Evolutionary conservation across 2,888 invertebrate species (phyloP).

Genomic region (Mimas tiliae): DNA sequence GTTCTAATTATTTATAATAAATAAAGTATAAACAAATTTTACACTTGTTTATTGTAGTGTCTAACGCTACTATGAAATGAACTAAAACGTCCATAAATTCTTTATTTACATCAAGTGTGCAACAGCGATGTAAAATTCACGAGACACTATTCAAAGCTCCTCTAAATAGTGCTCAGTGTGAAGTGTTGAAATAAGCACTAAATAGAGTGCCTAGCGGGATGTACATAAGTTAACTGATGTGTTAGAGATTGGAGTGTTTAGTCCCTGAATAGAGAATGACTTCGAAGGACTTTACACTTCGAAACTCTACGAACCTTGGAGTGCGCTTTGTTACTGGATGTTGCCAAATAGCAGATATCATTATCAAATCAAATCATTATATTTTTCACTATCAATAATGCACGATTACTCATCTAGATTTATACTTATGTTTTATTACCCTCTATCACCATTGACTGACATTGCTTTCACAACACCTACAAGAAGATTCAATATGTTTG

Average conservation of each 20-base stretch:
- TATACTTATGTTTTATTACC: too few relatives aligned
- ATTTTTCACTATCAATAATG: too few relatives aligned
- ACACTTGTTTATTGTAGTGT: background rate
- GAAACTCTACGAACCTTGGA: too few relatives aligned
- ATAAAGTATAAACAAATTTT: background rate
- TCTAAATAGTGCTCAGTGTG: background rate
- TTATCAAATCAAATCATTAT: too few relatives aligned
- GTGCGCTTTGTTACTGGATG: too few relatives aligned
- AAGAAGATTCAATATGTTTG: background rate
- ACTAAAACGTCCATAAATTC: conserved; percentile 19
- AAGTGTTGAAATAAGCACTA: background rate
- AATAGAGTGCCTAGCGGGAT: background rate
- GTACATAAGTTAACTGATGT: background rate
- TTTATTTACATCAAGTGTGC: conserved; percentile 16
- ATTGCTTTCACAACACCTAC: too few relatives aligned
- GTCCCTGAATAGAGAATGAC: too few relatives aligned
- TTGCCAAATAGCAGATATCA: too few relatives aligned
- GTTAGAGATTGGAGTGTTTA: too few relatives aligned
- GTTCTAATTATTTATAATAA: background rate
- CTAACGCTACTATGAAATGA: background rate
- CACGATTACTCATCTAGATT: too few relatives aligned
- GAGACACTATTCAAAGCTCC: background rate
- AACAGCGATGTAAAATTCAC: background rate
- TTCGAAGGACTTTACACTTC: too few relatives aligned
- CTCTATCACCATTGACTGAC: too few relatives aligned